Percentiles rank a stretch among this genome's conserved stretches.
Evolutionary conservation across 2,797 vertebrate species (phyloP).

Genomic region (Hozukius guyotensis): DNA sequence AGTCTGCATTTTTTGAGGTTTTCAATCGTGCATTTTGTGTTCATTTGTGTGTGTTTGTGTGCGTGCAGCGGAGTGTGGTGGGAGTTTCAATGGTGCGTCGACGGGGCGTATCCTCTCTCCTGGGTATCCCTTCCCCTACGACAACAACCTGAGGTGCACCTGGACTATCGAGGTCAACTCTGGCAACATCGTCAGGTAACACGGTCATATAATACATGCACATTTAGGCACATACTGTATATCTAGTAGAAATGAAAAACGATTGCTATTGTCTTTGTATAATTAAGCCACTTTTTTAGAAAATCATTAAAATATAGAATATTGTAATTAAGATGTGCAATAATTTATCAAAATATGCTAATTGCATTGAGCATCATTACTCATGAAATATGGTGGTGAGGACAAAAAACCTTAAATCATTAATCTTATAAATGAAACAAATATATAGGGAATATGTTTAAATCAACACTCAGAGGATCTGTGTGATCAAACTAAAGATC

Average conservation of each 20-base stretch:
- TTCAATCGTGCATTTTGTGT: not conserved
- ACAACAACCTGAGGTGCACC: conserved; percentile 95
- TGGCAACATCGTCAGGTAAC: conserved; percentile 97
- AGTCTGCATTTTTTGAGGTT: not conserved
- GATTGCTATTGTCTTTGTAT: not conserved
- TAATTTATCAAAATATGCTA: conserved; percentile 7
- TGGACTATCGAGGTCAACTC: conserved; percentile 96
- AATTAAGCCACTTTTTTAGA: not conserved
- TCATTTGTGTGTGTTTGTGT: conserved; percentile 32
- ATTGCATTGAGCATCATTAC: not conserved
- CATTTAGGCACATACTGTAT: not conserved
- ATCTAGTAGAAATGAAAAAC: not conserved
- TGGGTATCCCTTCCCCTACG: conserved; percentile 97
- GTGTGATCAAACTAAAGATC: not conserved
- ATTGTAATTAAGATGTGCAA: not conserved
- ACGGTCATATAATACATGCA: not conserved
- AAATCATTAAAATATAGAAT: not conserved
- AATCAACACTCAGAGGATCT: not conserved
- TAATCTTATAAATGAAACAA: not conserved
- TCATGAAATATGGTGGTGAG: not conserved
- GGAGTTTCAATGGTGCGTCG: conserved; percentile 93
- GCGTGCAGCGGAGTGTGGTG: conserved; percentile 94
- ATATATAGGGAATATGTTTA: not conserved
- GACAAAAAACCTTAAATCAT: not conserved
- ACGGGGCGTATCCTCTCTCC: conserved; percentile 96